Evolutionary conservation across 30 jellyfish, hydroid and myxozoan genomes (phyloP), one percentile per base, ranked within the genome.

Genomic region (Nemopilema nomurai): DNA sequence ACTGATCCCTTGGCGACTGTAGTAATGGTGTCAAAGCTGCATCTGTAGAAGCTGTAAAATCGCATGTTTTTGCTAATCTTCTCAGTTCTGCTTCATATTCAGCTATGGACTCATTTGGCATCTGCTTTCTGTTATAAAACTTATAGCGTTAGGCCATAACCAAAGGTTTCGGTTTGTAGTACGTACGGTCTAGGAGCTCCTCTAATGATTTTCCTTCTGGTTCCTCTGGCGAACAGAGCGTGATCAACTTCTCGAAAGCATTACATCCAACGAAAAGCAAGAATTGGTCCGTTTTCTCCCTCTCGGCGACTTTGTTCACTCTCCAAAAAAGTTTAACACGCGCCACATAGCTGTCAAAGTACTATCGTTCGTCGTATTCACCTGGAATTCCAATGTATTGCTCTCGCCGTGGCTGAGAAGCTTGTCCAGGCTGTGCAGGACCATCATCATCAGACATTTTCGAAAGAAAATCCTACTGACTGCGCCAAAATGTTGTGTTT

Each of bases 51-150:
- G 33, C 89, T 80, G 89, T 80, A 76, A 87, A 87, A 22, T 87
- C 96, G 76, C 90, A 87, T 31, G 90, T 67, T 76, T 77, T 76
- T 50, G 96, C 90, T 65, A 87, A 75, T n/a, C 80, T 49, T 77
- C 82, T 52, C 77, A 87, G 84, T 49, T 68, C 82, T 67, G 92
- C 83, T 67, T 63, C 92, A 79, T 88, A 73, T 80, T 71, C 82
- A 3, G 82, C 67, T 24, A 16, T 27, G 17, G 51, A 24, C 53
- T 69, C 79, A 24, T 22, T 79, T 53, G 86, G 79, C 68, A 50
- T 87, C 81, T 87, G 90, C 82, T 80, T 80, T 50, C 90, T 69
- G 85, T 82, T 82, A 70, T 82, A 82, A 82, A 82, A 82, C 78
- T 82, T 82, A 28, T 32, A 82, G 62, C 91, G 85, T 70, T 82